Conservation (phyloP, 92 coral and sea anemone genomes). For the Bergia sp. region DNA sequence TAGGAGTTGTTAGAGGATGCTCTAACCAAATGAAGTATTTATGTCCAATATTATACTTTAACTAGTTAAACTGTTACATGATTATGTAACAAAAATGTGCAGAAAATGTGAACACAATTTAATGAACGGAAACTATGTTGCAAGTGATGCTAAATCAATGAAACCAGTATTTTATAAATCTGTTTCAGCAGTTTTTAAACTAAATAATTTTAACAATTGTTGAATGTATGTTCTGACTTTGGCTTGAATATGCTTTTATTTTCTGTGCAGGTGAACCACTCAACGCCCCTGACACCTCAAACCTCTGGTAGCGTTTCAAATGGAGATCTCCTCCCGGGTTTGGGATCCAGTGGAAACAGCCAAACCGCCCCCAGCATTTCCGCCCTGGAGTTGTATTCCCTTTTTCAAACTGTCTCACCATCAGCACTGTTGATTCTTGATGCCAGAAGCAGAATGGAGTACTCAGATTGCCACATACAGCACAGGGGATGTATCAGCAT, state of each 20-base stretch:
- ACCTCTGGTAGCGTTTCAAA: constrained; percentile 35
- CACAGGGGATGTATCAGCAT: constrained; percentile 77
- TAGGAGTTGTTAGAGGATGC: too few relatives aligned
- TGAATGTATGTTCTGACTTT: too few relatives aligned
- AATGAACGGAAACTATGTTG: too few relatives aligned
- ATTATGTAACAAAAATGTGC: too few relatives aligned
- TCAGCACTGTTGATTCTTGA: constrained; percentile 76
- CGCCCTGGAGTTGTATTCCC: constrained; percentile 68
- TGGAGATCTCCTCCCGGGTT: constrained; percentile 56
- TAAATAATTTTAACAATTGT: too few relatives aligned
- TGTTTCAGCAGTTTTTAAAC: too few relatives aligned
- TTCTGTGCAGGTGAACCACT: constrained; percentile 67
- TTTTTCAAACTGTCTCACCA: constrained; percentile 47
- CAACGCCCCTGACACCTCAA: constrained; percentile 72
- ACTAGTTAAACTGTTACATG: too few relatives aligned
- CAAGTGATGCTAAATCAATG: too few relatives aligned
- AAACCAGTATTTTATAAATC: too few relatives aligned
- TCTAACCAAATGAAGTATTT: too few relatives aligned
- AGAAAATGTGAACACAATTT: too few relatives aligned
- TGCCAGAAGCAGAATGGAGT: constrained; percentile 73
- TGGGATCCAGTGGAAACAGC: not conserved
- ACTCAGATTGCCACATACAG: constrained; percentile 64
- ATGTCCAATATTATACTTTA: too few relatives aligned
- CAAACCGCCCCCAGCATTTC: constrained; percentile 47
- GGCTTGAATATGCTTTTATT: not conserved